phyloP scores from a whole-genome alignment of 2,888 invertebrate species.

The Amiota mariae region DNA sequence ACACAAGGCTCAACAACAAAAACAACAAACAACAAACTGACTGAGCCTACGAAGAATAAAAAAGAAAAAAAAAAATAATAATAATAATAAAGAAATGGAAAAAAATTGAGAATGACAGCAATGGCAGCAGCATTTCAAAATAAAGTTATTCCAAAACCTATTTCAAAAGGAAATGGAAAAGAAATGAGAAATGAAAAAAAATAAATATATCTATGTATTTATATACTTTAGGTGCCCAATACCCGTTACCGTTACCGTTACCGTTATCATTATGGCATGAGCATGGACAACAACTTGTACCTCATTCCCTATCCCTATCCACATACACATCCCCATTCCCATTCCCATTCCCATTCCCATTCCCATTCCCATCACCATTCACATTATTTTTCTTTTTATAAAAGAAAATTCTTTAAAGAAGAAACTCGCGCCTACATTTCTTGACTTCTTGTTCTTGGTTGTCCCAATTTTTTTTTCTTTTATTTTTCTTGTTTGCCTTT shows the following conservation, averaged over 20 bases:
- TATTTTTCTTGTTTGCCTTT: not conserved
- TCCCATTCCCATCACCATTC: no score
- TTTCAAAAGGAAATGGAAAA: no score
- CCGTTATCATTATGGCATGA: not conserved
- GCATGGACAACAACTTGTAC: not conserved
- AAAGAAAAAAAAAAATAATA: not conserved
- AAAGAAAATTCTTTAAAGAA: no score
- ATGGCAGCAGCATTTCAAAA: no score
- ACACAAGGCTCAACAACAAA: slow-evolving; percentile 18
- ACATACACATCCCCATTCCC: not conserved
- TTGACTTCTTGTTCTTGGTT: no score
- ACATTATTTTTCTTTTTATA: no score
- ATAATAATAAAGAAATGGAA: not conserved
- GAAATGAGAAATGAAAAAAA: no score
- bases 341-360: no score
- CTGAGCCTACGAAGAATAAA: not conserved
- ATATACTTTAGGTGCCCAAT: not conserved
- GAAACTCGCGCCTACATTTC: no score
- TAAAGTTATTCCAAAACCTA: no score
- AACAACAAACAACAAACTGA: not conserved
- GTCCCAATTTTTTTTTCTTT: no score
- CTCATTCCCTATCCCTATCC: not conserved
- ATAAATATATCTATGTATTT: no score
- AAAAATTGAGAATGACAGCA: slow-evolving; percentile 1
- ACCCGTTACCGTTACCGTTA: slow-evolving; percentile 1